phyloP scores from a whole-genome alignment of 2,797 vertebrate genomes.

The Lates japonicus region DNA sequence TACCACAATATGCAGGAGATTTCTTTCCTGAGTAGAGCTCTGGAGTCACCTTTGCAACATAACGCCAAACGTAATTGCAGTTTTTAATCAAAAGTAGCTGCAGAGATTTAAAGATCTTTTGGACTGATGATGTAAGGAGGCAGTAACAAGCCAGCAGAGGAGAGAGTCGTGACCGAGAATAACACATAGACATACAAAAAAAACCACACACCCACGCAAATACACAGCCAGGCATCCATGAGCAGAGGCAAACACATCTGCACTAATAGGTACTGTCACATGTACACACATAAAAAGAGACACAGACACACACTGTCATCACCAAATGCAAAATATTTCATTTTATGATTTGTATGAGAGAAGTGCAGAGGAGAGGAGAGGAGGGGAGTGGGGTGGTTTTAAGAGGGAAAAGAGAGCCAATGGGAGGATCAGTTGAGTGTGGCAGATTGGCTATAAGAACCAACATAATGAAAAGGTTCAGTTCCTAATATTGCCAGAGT shows the following conservation, averaged over 20 bases:
- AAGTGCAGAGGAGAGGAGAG: background rate
- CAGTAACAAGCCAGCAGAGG: slow-evolving; percentile 53
- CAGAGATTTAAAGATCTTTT: slow-evolving; percentile 57
- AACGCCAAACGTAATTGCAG: slow-evolving; percentile 20
- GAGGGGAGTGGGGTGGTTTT: slow-evolving; percentile 12
- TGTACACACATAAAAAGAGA: slow-evolving; percentile 25
- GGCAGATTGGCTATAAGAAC: slow-evolving; percentile 46
- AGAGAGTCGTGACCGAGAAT: slow-evolving; percentile 50
- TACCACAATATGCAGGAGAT: background rate
- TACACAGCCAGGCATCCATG: slow-evolving; percentile 26
- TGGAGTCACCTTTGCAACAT: slow-evolving; percentile 9
- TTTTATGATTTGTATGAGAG: slow-evolving; percentile 23
- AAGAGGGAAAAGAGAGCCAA: slow-evolving; percentile 32
- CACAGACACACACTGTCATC: background rate
- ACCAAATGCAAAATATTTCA: slow-evolving; percentile 43
- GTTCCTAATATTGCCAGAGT: too few relatives aligned
- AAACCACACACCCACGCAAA: slow-evolving; percentile 33
- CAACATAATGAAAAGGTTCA: slow-evolving; percentile 58
- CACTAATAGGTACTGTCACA: slow-evolving; percentile 40
- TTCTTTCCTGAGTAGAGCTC: background rate
- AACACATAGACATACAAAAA: slow-evolving; percentile 34
- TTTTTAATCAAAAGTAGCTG: slow-evolving; percentile 56
- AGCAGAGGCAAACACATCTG: slow-evolving; percentile 46
- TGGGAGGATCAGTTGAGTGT: slow-evolving; percentile 41
- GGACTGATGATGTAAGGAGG: slow-evolving; percentile 68